These are phyloP conservation scores for Magallana nippona DNA, from an alignment of 2,888 invertebrate genomes.

Conservation along the genomic window DNA sequence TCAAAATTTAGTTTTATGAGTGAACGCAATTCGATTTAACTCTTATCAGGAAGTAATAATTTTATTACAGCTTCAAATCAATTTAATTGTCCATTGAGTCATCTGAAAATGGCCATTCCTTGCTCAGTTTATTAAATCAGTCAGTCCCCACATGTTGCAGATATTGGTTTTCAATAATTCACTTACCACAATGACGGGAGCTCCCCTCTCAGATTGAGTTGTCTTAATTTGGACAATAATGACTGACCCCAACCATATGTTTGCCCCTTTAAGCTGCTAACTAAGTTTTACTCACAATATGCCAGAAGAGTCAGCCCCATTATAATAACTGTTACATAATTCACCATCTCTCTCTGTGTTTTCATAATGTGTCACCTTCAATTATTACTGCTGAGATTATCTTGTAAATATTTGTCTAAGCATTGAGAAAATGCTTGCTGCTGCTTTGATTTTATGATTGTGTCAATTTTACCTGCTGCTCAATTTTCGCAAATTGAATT, in stretches of 20 bases:
- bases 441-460: background rate
- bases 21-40: slow-evolving; percentile 9
- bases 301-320: background rate
- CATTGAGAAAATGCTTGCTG: background rate
- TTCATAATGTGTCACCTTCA: slow-evolving; percentile 22
- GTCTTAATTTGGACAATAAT: slow-evolving; percentile 29
- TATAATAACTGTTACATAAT: background rate
- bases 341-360: background rate
- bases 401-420: slow-evolving; percentile 6
- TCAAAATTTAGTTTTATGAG: background rate
- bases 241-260: slow-evolving; percentile 5
- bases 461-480: slow-evolving; percentile 30
- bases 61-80: slow-evolving; percentile 7
- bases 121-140: slow-evolving; percentile 14
- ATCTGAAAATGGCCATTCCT: slow-evolving; percentile 2
- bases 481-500: background rate
- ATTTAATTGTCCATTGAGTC: slow-evolving; percentile 7
- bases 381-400: slow-evolving; percentile 14
- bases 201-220: background rate
- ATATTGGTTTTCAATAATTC: slow-evolving; percentile 19
- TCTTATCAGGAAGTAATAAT: slow-evolving; percentile 16
- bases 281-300: slow-evolving; percentile 22
- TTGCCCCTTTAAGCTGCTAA: slow-evolving; percentile 17
- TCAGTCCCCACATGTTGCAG: slow-evolving; percentile 26
- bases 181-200: background rate